Evolutionary conservation across 2,888 invertebrate genomes (phyloP).

Genomic region (Imbricaverruca yamaguchii): DNA sequence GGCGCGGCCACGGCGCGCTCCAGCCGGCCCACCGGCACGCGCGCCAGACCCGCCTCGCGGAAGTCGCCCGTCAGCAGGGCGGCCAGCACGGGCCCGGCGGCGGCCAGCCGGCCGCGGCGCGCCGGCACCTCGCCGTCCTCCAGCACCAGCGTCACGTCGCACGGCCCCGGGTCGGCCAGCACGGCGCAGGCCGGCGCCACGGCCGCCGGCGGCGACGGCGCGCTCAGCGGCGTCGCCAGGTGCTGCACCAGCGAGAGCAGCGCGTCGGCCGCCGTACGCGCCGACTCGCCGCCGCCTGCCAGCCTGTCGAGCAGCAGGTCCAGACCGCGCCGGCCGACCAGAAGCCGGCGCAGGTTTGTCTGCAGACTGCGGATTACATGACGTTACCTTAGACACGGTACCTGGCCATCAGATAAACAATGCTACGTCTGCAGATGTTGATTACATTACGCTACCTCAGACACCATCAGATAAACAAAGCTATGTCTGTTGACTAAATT

Average conservation of each 20-base stretch:
- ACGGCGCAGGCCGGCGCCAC: neutral
- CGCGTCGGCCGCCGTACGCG: neutral
- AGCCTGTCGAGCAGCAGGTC: neutral
- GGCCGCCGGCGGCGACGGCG: neutral
- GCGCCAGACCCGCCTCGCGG: neutral
- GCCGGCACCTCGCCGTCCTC: conserved; percentile 6
- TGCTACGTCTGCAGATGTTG: no score
- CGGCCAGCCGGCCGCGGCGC: neutral
- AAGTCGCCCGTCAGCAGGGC: conserved; percentile 22
- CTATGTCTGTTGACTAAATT: no score
- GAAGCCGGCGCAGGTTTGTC: neutral
- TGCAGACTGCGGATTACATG: neutral
- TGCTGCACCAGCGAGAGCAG: neutral
- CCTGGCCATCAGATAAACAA: no score
- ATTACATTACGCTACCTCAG: no score
- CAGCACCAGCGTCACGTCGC: conserved; percentile 8
- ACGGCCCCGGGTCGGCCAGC: neutral
- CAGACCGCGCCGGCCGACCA: neutral
- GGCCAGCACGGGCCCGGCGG: conserved; percentile 14
- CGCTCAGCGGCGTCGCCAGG: neutral
- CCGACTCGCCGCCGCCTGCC: neutral
- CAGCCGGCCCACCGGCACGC: neutral
- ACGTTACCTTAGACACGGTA: no score
- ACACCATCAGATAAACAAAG: no score
- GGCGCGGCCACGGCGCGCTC: neutral